A percentile compares a stretch with the other conserved stretches of the same genome.
Conservation (phyloP, 2,113 vertebrate species). For the Picathartes gymnocephalus region DNA sequence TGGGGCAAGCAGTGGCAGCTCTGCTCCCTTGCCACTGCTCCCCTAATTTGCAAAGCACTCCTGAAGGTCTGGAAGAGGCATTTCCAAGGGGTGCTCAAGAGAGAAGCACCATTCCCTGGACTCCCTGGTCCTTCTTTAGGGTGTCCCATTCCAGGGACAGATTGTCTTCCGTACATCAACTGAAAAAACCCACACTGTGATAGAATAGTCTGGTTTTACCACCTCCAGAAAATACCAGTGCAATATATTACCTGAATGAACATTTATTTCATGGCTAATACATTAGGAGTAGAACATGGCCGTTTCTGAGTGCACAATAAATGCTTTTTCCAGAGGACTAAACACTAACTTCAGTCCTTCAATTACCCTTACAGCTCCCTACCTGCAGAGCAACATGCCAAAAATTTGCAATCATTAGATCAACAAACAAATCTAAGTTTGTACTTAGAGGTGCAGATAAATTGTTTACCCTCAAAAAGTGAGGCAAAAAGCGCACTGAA, state of each 20-base stretch:
- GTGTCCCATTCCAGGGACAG: not conserved
- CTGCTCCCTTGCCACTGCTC: not conserved
- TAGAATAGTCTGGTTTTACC: not conserved
- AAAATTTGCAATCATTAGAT: not conserved
- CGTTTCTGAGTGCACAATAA: not conserved
- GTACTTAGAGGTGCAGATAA: not conserved
- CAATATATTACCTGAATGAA: not conserved
- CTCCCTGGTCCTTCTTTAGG: not conserved
- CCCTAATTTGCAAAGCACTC: not conserved
- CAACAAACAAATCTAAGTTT: not conserved
- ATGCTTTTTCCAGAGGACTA: not conserved
- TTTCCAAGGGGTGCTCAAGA: not conserved
- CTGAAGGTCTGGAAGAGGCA: not conserved
- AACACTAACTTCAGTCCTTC: not conserved
- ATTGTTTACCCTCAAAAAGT: not conserved
- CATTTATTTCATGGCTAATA: not conserved
- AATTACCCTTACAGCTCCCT: not conserved
- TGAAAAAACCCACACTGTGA: not conserved
- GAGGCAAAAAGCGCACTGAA: not conserved
- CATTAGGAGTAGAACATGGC: not conserved
- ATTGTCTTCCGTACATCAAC: not conserved
- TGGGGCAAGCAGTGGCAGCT: not conserved
- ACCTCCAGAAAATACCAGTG: not conserved
- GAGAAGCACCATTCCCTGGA: not conserved
- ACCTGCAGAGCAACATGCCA: not conserved